Evolutionary conservation across 2,888 invertebrate species (phyloP).

Genomic region (Zhuqinia jingwanae): DNA sequence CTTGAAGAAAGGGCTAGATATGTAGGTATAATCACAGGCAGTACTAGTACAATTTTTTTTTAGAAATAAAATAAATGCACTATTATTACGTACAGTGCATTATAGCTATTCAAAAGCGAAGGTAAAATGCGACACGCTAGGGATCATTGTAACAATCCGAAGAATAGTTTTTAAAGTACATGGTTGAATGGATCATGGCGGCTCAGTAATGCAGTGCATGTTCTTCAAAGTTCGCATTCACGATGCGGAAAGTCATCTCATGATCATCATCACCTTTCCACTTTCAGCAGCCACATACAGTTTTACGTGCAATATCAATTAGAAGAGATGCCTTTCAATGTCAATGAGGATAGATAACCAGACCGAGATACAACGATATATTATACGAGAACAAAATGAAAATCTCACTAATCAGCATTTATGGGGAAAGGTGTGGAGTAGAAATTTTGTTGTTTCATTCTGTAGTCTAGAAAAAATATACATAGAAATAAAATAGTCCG

Average conservation of each 20-base stretch:
- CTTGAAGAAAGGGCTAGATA: slow-evolving; percentile 20
- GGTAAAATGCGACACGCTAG: slow-evolving; percentile 28
- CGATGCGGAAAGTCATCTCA: slow-evolving; percentile 62
- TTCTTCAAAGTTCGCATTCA: slow-evolving; percentile 17
- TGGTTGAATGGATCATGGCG: slow-evolving; percentile 57
- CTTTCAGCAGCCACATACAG: slow-evolving; percentile 19
- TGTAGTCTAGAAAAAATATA: too few relatives aligned
- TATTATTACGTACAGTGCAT: background rate
- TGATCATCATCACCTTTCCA: slow-evolving; percentile 16
- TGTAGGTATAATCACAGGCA: slow-evolving; percentile 10
- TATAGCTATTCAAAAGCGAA: slow-evolving; percentile 51
- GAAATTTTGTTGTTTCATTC: slow-evolving; percentile 18
- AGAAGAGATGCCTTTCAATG: slow-evolving; percentile 48
- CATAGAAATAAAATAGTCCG: too few relatives aligned
- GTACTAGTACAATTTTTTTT: slow-evolving; percentile 20
- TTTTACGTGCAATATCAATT: slow-evolving; percentile 44
- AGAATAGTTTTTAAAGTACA: slow-evolving; percentile 50
- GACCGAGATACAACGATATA: slow-evolving; percentile 34
- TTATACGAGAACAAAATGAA: background rate
- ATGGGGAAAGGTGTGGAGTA: slow-evolving; percentile 19
- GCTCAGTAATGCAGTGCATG: background rate
- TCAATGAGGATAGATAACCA: slow-evolving; percentile 55
- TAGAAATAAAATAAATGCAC: slow-evolving; percentile 3
- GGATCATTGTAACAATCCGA: slow-evolving; percentile 42
- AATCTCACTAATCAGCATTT: slow-evolving; percentile 1